phyloP scores from a whole-genome alignment of 2,888 invertebrate species.

The Noctua comes region DNA sequence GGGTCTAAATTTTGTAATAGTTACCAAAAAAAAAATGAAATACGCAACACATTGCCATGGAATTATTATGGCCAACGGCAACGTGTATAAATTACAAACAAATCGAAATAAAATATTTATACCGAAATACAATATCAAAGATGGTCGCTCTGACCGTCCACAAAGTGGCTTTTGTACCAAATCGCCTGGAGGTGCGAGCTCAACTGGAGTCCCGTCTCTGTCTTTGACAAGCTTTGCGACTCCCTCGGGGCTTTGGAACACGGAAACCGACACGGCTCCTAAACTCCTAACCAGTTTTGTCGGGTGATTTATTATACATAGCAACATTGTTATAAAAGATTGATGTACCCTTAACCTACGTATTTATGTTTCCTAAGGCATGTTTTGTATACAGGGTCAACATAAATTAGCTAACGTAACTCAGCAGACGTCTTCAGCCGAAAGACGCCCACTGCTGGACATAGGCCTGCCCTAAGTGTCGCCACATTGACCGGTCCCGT shows the following conservation, averaged over 20 bases:
- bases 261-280: slow-evolving; percentile 45
- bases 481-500: too few relatives aligned
- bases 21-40: too few relatives aligned
- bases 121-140: slow-evolving; percentile 22
- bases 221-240: slow-evolving; percentile 60
- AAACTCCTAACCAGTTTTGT: slow-evolving; percentile 44
- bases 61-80: too few relatives aligned
- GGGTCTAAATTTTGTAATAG: too few relatives aligned
- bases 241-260: slow-evolving; percentile 45
- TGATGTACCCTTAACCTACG: neutral
- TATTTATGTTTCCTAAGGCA: neutral
- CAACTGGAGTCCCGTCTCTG: slow-evolving; percentile 42
- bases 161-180: slow-evolving; percentile 49
- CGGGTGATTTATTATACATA: slow-evolving; percentile 33
- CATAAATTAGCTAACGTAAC: neutral
- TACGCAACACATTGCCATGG: neutral
- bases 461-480: too few relatives aligned
- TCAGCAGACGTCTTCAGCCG: too few relatives aligned
- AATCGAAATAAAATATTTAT: neutral
- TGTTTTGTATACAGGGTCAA: neutral
- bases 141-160: slow-evolving; percentile 8
- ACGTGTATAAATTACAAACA: neutral
- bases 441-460: too few relatives aligned
- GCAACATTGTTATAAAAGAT: neutral
- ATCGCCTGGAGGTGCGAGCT: slow-evolving; percentile 46